Percentiles rank a stretch among this genome's conserved stretches.
Conservation (phyloP, 2,888 invertebrate genomes). For the Ptychoptera contaminata region DNA sequence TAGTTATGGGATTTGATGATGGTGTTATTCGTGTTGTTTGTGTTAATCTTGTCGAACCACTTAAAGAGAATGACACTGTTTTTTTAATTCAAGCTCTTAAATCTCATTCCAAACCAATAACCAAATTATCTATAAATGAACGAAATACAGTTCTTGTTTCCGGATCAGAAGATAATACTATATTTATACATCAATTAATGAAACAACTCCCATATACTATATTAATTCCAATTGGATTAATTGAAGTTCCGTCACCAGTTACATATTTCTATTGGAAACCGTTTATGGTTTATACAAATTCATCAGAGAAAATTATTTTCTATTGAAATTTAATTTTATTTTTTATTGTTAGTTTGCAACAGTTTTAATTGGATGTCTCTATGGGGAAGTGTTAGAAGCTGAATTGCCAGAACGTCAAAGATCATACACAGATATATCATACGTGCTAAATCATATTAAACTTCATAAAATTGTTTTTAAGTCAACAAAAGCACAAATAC, state of each 20-base stretch:
- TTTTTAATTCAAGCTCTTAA: constrained; percentile 37
- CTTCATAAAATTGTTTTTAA: constrained; percentile 32
- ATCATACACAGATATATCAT: constrained; percentile 32
- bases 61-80: constrained; percentile 10
- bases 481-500: constrained; percentile 42
- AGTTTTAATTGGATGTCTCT: constrained; percentile 37
- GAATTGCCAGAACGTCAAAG: constrained; percentile 31
- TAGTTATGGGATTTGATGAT: constrained; percentile 54
- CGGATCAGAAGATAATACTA: constrained; percentile 47
- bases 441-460: constrained; percentile 24
- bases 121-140: constrained; percentile 42
- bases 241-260: constrained; percentile 44
- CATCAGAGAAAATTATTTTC: constrained; percentile 4
- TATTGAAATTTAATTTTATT: background rate
- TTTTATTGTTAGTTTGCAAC: constrained; percentile 15
- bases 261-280: constrained; percentile 55
- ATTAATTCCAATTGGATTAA: constrained; percentile 49
- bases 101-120: constrained; percentile 49
- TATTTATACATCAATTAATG: constrained; percentile 46
- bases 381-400: constrained; percentile 39
- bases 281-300: constrained; percentile 26
- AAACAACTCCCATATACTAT: constrained; percentile 28
- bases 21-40: constrained; percentile 47
- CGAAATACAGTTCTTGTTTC: constrained; percentile 43
- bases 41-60: constrained; percentile 14